Evolutionary conservation across 1,140 invertebrate species (phyloP), one percentile per base, ranked within the genome.

Genomic region (Papilio dardanus): DNA sequence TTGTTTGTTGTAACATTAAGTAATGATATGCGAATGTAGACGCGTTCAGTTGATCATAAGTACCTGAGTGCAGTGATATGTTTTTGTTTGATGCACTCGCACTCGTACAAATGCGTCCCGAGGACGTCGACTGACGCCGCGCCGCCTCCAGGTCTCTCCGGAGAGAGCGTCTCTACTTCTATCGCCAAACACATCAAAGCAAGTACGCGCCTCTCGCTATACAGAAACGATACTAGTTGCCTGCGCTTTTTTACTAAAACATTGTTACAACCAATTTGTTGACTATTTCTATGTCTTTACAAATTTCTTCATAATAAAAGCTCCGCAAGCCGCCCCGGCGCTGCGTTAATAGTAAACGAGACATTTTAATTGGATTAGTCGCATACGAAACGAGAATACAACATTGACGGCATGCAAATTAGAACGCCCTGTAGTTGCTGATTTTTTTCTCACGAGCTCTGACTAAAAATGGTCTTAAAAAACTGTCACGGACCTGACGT

Each of bases 351-450:
- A 62, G 54, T 62, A 62, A 62, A 62, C 54, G 54, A 62, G 54
- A 62, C 50, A 54, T 62, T 62, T 62, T 62, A 62, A 62, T 62
- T 62, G 54, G 54, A 62, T 62, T 28, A 62, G 54, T 62, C 54
- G 54, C 24, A 62, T 62, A 16, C 21, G 24, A 30, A 62, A 62
- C 54, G 24, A 30, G 68, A 71, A 46, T 30, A 71, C 68, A 71
- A 71, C 68, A 46, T 40, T 46, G 68, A 42, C 68, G 37, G 40
- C 68, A 62, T 62, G 54, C 37, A 46, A 71, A 71, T 71, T 46
- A 40, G 40, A 30, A 46, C 28, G 40, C 28, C 40, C 68, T 50
- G 37, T 71, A 71, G 68, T 71, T 71, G 24, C 28, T 28, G 37
- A 46, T 28, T 71, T 71, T 71, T 71, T 46, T 69, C 37, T 50